These are phyloP conservation scores for Lichenostomus cassidix DNA, from an alignment of 2,113 vertebrate genomes.

Conservation along the genomic window DNA sequence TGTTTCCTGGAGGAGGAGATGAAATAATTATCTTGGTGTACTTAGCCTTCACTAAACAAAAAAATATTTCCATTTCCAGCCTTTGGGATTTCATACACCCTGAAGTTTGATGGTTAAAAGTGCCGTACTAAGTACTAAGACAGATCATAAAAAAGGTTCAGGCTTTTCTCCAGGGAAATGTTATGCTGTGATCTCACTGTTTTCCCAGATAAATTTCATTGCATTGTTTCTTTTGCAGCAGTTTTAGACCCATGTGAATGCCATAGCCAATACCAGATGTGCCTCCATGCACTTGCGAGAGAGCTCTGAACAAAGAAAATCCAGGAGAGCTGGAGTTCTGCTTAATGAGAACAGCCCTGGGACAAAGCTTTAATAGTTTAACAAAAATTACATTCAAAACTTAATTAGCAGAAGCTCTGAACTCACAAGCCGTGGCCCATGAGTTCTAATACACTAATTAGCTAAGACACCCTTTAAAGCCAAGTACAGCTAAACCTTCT, in stretches of 20 bases:
- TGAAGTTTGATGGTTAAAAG: slow-evolving; percentile 30
- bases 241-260: slow-evolving; percentile 35
- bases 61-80: slow-evolving; percentile 27
- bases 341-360: slow-evolving; percentile 64
- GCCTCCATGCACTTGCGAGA: slow-evolving; percentile 15
- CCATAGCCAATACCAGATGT: slow-evolving; percentile 51
- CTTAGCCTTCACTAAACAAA: slow-evolving; percentile 13
- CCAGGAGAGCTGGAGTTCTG: slow-evolving; percentile 48
- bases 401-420: slow-evolving; percentile 75
- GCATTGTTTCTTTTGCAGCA: slow-evolving; percentile 50
- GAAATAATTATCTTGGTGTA: neutral
- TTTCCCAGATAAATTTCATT: slow-evolving; percentile 65
- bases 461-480: slow-evolving; percentile 65
- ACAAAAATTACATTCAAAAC: slow-evolving; percentile 75
- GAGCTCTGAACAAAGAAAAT: slow-evolving; percentile 51
- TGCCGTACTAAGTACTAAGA: neutral
- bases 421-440: slow-evolving; percentile 65
- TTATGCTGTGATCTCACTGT: slow-evolving; percentile 57
- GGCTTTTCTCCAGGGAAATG: slow-evolving; percentile 57
- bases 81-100: neutral
- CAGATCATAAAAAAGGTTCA: slow-evolving; percentile 43
- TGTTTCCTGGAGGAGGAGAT: neutral
- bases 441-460: slow-evolving; percentile 73
- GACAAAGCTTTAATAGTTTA: slow-evolving; percentile 72
- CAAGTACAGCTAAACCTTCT: slow-evolving; percentile 37